phyloP scores from a whole-genome alignment of 2,888 invertebrate species.

The Tyria jacobaeae region DNA sequence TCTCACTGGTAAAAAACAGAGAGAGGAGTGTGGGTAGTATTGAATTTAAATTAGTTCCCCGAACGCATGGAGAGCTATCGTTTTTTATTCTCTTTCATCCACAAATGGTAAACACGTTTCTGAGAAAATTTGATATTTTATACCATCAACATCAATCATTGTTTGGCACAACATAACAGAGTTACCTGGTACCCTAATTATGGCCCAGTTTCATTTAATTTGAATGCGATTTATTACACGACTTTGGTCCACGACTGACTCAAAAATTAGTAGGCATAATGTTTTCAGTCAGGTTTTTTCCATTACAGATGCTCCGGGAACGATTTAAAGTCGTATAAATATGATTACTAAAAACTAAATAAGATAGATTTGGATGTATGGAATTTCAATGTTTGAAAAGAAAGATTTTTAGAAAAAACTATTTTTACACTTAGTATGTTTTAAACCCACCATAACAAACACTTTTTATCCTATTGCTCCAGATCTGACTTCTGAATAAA shows the following conservation, averaged over 20 bases:
- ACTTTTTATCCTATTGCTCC: background rate
- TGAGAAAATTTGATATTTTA: conserved; percentile 16
- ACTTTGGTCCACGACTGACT: too few species aligned
- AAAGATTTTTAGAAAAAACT: too few species aligned
- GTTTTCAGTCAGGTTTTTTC: too few species aligned
- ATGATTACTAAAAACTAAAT: too few species aligned
- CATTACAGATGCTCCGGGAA: too few species aligned
- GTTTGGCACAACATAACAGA: conserved; percentile 2
- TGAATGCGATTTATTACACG: too few species aligned
- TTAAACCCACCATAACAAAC: background rate
- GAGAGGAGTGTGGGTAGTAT: conserved; percentile 35
- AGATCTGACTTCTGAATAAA: background rate
- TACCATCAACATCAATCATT: conserved; percentile 10
- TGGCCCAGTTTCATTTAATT: background rate
- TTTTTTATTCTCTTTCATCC: conserved; percentile 17
- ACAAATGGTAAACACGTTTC: conserved; percentile 8
- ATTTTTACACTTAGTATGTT: too few species aligned
- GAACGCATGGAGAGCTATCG: conserved; percentile 25
- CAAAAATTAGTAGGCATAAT: too few species aligned
- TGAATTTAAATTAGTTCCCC: conserved; percentile 43
- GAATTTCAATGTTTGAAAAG: too few species aligned
- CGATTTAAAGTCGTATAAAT: too few species aligned
- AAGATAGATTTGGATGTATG: too few species aligned
- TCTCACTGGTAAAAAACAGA: conserved; percentile 18
- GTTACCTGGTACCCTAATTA: conserved; percentile 3